Base-by-base conservation (phyloP, 2,113 vertebrate species). In the Labeo catla region DNA sequence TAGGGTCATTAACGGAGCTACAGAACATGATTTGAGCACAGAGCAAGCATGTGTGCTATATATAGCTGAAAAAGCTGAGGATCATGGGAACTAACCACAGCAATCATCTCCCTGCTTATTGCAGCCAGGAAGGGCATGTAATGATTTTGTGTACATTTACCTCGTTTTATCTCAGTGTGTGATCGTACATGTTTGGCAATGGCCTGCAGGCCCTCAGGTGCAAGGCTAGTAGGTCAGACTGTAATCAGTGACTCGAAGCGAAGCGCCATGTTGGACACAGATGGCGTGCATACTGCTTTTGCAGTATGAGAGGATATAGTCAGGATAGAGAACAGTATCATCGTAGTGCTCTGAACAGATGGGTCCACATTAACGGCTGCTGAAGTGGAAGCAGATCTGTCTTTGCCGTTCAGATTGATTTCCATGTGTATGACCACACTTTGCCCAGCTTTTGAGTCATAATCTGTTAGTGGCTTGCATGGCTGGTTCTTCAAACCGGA, bases 1-100 rank as follows among this genome's bases (percentile, higher is more conserved):
- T 91, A 89, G 88, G 87, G 86, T 83, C 80, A 91, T 93, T 92
- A 92, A 93, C 84, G 89, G 81, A 79, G 80, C 81, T 87, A 74
- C 57, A 76, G 86, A 34, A 4, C 36, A 57, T 90, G 89, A 90
- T 89, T 76, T 82, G 80, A 82, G 81, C n/a, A n/a, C 45, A 65
- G 73, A 80, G 74, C 82, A 87, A 80, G 74, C 82, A 87, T 80
- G 63, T 87, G 91, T 90, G 83, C 88, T 76, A 21, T 87, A 90
- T 80, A 82, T 87, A 87, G 88, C 89, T 65, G 63, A 36, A 84
- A 92, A 86, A 61, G 57, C 74, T 76, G 7, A 90, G 93, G 92
- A 93, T 88, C 86, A 87, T 61, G 72, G 92, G 92, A 93, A 92
- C 79, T 52, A 15, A 90, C 52, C 23, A 54, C 84, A 13, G 78